Base-by-base conservation (phyloP, 2,113 vertebrate genomes). In the Perca schrenkii region DNA sequence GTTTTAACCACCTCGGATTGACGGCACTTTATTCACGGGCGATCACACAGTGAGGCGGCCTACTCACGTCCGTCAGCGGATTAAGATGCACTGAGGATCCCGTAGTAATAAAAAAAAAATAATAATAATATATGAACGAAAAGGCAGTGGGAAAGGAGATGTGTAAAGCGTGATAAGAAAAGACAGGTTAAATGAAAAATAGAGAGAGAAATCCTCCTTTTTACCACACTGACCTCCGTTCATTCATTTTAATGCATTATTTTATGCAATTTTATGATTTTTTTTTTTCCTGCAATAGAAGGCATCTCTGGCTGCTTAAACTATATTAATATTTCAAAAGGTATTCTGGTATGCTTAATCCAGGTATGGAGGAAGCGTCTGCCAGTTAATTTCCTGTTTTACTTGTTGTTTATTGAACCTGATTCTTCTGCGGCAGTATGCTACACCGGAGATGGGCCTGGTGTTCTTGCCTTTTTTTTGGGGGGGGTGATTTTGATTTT, bases 1-100 rank as follows among this genome's bases (percentile, higher is more conserved):
- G n/a, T 74, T 73, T 68, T 17, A 67, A 40, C 17, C 3, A 1
- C 56, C 40, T 56, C 16, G 3, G 11, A 50, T 81, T 60, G 15
- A 17, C 36, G 52, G 5, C 36, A 4, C 31, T 77, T 57, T 36
- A 17, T 60, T 65, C 62, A 31, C 8, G 21, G 25, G 21, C 21
- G 22, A 76, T 50, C n/a, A 79, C 22, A 25, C 49, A 13, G 60
- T 4, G 31, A 47, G 49, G 22, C 1, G 8, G 46, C 0, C 6
- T 46, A 8, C 50, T 62, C 1, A 1, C 72, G 50, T 31, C 13
- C 43, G 50, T 63, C 6, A 31, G 52, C 46, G 63, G 71, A 74
- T 85, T 74, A 70, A 80, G 85, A 82, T 77, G 70, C 71, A 56
- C 4, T 15, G 5, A 11, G 1, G 52, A 4, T 72, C 19, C 77